phyloP scores from a whole-genome alignment of 1,140 invertebrate species.

The Brachionus rotundiformis region DNA sequence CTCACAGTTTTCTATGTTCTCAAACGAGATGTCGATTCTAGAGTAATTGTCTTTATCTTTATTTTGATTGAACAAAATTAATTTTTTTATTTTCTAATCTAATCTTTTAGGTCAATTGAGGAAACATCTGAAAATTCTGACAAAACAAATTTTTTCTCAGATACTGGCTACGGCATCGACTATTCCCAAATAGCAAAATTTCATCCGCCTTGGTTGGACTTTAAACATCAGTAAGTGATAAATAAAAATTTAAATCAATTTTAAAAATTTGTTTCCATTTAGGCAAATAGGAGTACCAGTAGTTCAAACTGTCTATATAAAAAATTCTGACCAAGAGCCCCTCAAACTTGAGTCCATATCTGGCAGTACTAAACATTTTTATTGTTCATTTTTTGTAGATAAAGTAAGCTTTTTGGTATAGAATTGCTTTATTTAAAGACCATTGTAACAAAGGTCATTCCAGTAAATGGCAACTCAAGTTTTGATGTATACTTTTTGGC shows the following conservation, averaged over 20 bases:
- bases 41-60: neutral
- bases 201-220: conserved; percentile 71
- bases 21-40: conserved; percentile 7
- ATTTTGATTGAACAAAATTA: neutral
- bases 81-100: neutral
- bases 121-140: conserved; percentile 3
- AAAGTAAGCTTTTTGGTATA: conserved; percentile 69
- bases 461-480: conserved; percentile 84
- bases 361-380: conserved; percentile 81
- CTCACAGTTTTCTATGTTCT: conserved; percentile 35
- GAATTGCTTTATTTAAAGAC: conserved; percentile 53
- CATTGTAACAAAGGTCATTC: conserved; percentile 71
- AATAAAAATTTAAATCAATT: neutral
- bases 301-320: conserved; percentile 75
- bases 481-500: conserved; percentile 94
- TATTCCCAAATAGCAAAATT: conserved; percentile 60
- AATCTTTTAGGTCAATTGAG: conserved; percentile 3
- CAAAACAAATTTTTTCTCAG: neutral
- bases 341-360: conserved; percentile 82
- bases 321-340: conserved; percentile 74
- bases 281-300: conserved; percentile 81
- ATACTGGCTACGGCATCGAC: neutral
- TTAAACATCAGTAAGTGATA: conserved; percentile 70
- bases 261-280: conserved; percentile 60
- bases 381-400: conserved; percentile 86